Conservation (phyloP, 2,888 invertebrate species). For the Clistopyga incitator region DNA sequence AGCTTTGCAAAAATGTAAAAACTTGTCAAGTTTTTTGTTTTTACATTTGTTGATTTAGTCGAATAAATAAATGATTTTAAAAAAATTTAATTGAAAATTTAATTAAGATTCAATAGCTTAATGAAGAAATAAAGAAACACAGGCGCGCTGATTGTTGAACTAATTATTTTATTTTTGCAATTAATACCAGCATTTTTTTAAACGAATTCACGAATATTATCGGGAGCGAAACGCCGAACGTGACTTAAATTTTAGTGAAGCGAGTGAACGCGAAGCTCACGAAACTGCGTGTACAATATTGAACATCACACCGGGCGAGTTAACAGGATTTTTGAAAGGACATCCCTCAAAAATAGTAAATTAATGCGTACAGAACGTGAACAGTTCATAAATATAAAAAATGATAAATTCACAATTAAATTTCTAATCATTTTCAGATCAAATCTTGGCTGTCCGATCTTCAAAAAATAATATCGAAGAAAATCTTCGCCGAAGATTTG, state of each 20-base stretch:
- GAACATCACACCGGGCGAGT: constrained; percentile 74
- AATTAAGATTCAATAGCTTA: too few species aligned
- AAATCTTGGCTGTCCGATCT: constrained; percentile 68
- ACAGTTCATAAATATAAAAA: neutral
- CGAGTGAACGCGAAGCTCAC: constrained; percentile 73
- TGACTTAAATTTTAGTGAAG: constrained; percentile 66
- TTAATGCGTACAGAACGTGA: neutral
- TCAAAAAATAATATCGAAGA: constrained; percentile 62
- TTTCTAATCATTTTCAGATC: constrained; percentile 56
- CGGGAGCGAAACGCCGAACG: constrained; percentile 52
- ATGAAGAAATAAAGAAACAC: too few species aligned
- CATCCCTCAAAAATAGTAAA: constrained; percentile 65
- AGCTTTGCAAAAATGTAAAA: neutral
- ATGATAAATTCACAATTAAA: constrained; percentile 3
- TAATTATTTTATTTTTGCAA: neutral
- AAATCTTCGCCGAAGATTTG: constrained; percentile 61
- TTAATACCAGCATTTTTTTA: constrained; percentile 66
- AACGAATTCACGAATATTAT: constrained; percentile 59
- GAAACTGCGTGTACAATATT: constrained; percentile 75
- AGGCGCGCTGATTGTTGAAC: neutral
- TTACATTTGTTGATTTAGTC: neutral
- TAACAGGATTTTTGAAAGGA: constrained; percentile 72
- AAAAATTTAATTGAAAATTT: too few species aligned
- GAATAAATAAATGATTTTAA: too few species aligned
- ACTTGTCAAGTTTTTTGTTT: neutral